Evolutionary conservation across 1,140 invertebrate genomes (phyloP).

Genomic region (Muscidifurax raptorellus): DNA sequence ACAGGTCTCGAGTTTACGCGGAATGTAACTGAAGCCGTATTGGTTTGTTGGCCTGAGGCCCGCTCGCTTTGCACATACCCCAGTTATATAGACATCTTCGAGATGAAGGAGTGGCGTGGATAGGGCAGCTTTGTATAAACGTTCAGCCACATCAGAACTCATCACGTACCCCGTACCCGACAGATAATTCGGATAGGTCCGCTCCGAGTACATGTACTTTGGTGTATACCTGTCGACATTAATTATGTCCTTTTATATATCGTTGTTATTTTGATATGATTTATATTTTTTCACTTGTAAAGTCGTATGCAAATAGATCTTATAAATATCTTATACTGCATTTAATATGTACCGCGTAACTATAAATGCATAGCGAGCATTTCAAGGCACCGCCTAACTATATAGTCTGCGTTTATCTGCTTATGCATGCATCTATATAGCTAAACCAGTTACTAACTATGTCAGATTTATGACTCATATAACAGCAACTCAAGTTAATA

Average conservation of each 20-base stretch:
- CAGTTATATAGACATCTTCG: conserved; percentile 92
- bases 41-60: conserved; percentile 77
- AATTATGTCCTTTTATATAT: no score
- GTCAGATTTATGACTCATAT: background rate
- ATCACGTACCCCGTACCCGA: conserved; percentile 91
- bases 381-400: no score
- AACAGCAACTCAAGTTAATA: background rate
- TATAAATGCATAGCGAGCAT: no score
- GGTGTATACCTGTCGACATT: conserved; percentile 82
- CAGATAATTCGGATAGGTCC: conserved; percentile 88
- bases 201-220: conserved; percentile 84
- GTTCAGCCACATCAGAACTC: conserved; percentile 81
- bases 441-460: background rate
- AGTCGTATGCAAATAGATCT: no score
- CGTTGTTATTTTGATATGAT: no score
- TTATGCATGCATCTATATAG: no score
- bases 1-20: conserved; percentile 74
- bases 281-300: no score
- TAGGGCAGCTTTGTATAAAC: conserved; percentile 83
- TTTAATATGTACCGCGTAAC: no score
- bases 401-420: no score
- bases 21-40: conserved; percentile 79
- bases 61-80: conserved; percentile 77
- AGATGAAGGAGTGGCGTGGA: conserved; percentile 84
- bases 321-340: no score